These are phyloP conservation scores for Notothenia rossii DNA, from an alignment of 2,113 vertebrate species.

Conservation along the genomic window DNA sequence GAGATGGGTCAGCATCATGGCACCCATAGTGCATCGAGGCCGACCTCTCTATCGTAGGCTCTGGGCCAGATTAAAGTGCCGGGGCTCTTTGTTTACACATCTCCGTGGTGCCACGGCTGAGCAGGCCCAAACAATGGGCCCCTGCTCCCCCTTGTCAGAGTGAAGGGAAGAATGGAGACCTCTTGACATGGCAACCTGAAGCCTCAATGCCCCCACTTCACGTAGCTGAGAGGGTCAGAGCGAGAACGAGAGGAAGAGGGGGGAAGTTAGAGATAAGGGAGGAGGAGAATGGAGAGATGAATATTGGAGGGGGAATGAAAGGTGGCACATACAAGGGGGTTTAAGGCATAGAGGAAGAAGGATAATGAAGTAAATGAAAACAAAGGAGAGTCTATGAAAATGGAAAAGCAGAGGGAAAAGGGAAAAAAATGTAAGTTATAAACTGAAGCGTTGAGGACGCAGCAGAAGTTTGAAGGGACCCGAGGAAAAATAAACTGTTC, in stretches of 20 bases:
- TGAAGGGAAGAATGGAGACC: constrained; percentile 84
- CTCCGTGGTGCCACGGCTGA: constrained; percentile 82
- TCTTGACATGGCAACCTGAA: constrained; percentile 84
- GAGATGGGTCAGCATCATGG: constrained; percentile 44
- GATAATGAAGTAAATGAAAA: not conserved
- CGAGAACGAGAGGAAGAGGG: constrained; percentile 30
- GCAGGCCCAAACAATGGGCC: constrained; percentile 79
- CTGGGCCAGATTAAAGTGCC: constrained; percentile 81
- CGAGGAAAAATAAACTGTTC: not conserved
- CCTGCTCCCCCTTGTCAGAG: constrained; percentile 80
- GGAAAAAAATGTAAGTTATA: not conserved
- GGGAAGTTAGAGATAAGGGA: constrained; percentile 55
- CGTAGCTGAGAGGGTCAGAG: constrained; percentile 75
- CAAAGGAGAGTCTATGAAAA: not conserved
- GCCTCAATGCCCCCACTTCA: constrained; percentile 82
- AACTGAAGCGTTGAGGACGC: not conserved
- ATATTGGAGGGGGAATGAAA: constrained; percentile 18
- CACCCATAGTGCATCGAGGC: constrained; percentile 49
- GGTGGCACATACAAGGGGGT: not conserved
- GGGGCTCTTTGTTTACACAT: constrained; percentile 78
- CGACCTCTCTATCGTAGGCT: constrained; percentile 57
- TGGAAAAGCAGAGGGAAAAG: not conserved
- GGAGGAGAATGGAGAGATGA: constrained; percentile 22
- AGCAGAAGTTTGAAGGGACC: not conserved
- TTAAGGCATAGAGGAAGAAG: not conserved